phyloP scores from a whole-genome alignment of 2,113 vertebrate genomes.

The Malurus melanocephalus region DNA sequence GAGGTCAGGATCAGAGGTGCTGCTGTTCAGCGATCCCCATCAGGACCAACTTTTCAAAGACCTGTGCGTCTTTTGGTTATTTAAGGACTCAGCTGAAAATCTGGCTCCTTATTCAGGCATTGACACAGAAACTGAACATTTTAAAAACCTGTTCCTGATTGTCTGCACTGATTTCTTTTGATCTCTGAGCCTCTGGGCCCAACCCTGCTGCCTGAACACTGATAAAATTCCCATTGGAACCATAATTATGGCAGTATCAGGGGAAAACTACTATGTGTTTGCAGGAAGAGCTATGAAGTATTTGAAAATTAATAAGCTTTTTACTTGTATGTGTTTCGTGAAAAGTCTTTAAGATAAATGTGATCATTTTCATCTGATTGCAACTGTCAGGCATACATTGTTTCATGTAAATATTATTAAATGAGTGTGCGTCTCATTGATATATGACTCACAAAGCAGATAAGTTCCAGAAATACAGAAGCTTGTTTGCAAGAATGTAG shows the following conservation, averaged over 20 bases:
- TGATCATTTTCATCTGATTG: constrained; percentile 41
- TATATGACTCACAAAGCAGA: constrained; percentile 28
- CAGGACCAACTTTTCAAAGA: background rate
- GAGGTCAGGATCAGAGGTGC: background rate
- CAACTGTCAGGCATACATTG: constrained; percentile 13
- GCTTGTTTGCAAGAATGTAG: constrained; percentile 44
- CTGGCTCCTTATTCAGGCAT: background rate
- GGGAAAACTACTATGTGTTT: background rate
- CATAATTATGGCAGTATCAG: background rate
- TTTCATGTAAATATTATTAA: constrained; percentile 30
- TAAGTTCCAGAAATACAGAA: constrained; percentile 66
- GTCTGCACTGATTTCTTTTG: constrained; percentile 2
- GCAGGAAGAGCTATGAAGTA: constrained; percentile 41
- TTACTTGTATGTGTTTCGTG: constrained; percentile 45
- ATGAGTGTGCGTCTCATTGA: background rate
- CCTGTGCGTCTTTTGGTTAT: background rate
- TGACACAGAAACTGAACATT: background rate
- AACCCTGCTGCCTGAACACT: background rate
- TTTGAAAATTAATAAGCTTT: constrained; percentile 25
- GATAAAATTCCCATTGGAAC: constrained; percentile 8
- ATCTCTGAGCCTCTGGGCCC: constrained; percentile 10
- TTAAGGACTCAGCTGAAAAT: background rate
- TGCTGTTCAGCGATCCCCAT: background rate
- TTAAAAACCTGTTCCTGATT: constrained; percentile 10
- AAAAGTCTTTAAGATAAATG: constrained; percentile 52